Conservation (phyloP, 1,140 invertebrate species). For the Drosophila albomicans region DNA sequence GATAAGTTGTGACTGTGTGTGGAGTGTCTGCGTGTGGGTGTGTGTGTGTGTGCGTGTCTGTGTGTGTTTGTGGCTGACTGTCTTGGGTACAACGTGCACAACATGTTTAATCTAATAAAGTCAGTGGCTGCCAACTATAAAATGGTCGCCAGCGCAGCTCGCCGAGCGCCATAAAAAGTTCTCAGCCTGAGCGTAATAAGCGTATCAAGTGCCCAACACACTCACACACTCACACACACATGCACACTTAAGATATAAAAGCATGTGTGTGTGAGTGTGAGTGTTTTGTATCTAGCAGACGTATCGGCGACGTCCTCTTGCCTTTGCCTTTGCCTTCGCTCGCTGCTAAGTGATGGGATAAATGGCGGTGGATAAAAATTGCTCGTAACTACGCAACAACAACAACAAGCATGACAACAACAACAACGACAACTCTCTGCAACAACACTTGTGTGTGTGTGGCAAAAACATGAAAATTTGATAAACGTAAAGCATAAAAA, state of each 20-base stretch:
- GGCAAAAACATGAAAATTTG: constrained; percentile 78
- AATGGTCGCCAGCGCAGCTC: constrained; percentile 52
- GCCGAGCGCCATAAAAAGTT: constrained; percentile 68
- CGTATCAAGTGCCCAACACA: constrained; percentile 76
- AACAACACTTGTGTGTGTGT: constrained; percentile 18
- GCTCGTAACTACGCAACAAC: constrained; percentile 66
- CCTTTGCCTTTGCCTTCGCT: constrained; percentile 16
- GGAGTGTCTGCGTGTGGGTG: constrained; percentile 22
- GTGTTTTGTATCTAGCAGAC: constrained; percentile 31
- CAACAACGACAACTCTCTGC: neutral
- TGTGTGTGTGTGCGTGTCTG: constrained; percentile 10
- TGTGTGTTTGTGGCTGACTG: constrained; percentile 4
- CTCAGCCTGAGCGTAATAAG: constrained; percentile 74
- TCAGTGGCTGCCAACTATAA: constrained; percentile 68
- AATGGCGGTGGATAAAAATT: constrained; percentile 80
- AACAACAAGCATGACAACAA: constrained; percentile 48
- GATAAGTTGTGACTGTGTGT: constrained; percentile 38
- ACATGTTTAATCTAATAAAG: constrained; percentile 83
- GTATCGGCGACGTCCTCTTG: constrained; percentile 43
- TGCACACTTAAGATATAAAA: constrained; percentile 22
- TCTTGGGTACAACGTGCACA: constrained; percentile 60
- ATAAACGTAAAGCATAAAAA: constrained; percentile 73
- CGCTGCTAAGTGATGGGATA: constrained; percentile 78
- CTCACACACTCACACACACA: constrained; percentile 23
- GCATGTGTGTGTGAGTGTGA: constrained; percentile 21